phyloP scores from a whole-genome alignment of 2,888 invertebrate species.

The Erebia palarica region DNA sequence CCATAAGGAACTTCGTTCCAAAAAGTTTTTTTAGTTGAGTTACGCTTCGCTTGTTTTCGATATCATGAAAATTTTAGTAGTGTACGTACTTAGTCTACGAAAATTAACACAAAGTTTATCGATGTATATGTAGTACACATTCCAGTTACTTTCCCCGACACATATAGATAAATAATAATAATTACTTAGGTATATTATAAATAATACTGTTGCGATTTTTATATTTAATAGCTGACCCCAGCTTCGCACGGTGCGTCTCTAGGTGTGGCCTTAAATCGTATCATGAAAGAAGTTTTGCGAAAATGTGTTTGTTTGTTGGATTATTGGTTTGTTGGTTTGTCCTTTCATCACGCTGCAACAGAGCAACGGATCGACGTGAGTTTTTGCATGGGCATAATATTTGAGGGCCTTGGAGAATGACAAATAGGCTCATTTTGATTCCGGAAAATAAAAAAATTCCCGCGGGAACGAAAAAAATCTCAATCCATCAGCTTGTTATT shows the following conservation, averaged over 20 bases:
- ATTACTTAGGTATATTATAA: neutral
- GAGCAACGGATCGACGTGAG: no score
- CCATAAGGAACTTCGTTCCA: no score
- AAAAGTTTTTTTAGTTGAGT: neutral
- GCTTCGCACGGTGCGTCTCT: neutral
- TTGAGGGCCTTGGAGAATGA: no score
- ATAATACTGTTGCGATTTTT: neutral
- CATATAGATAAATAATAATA: slow-evolving; percentile 25
- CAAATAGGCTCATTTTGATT: no score
- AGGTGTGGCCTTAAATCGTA: neutral
- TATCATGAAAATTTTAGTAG: neutral
- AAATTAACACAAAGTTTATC: slow-evolving; percentile 24
- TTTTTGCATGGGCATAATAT: no score
- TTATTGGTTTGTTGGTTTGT: no score
- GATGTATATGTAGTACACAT: slow-evolving; percentile 20
- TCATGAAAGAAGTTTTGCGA: no score
- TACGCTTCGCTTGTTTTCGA: neutral
- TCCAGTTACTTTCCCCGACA: slow-evolving; percentile 33
- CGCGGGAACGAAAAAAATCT: no score
- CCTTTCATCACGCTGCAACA: no score
- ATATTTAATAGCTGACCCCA: neutral
- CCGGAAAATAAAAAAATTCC: no score
- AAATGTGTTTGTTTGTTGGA: no score
- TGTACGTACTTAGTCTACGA: neutral
- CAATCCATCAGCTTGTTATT: no score